Conservation (phyloP, 2,113 vertebrate genomes). For the Craseonycteris thonglongyai region DNA sequence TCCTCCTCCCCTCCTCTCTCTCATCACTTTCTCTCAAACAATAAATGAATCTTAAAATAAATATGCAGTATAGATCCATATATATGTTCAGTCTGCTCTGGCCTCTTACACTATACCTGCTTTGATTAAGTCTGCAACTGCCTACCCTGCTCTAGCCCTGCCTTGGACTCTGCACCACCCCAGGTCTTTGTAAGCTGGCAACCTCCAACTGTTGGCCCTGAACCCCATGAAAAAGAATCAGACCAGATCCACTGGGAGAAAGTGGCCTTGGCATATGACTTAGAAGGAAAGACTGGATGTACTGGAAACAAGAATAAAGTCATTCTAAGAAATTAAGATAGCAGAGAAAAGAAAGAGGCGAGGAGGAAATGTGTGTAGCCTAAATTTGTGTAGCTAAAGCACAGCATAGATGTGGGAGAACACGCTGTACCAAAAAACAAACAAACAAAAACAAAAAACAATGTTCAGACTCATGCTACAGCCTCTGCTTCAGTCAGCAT, state of each 20-base stretch:
- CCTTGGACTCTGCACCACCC: background rate
- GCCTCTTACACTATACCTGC: background rate
- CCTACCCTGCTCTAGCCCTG: background rate
- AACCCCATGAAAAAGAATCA: background rate
- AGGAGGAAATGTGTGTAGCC: background rate
- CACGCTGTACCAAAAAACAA: background rate
- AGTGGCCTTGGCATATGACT: background rate
- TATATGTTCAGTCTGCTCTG: background rate
- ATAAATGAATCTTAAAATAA: too few relatives aligned
- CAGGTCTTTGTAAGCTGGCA: background rate
- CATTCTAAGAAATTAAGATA: slow-evolving; percentile 1
- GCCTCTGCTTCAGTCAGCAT: background rate
- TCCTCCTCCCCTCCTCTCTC: too few relatives aligned
- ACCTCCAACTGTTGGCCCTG: background rate
- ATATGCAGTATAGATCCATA: background rate
- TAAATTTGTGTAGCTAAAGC: background rate
- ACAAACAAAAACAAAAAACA: background rate
- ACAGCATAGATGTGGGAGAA: background rate
- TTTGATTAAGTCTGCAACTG: background rate
- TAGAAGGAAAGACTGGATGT: background rate
- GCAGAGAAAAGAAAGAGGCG: background rate
- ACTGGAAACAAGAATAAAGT: background rate
- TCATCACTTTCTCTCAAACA: too few relatives aligned
- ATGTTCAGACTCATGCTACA: background rate
- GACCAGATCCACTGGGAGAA: background rate